Percentiles rank a stretch among this genome's conserved stretches.
Conservation (phyloP, 2,888 invertebrate genomes). For the Nymphalis c-album region DNA sequence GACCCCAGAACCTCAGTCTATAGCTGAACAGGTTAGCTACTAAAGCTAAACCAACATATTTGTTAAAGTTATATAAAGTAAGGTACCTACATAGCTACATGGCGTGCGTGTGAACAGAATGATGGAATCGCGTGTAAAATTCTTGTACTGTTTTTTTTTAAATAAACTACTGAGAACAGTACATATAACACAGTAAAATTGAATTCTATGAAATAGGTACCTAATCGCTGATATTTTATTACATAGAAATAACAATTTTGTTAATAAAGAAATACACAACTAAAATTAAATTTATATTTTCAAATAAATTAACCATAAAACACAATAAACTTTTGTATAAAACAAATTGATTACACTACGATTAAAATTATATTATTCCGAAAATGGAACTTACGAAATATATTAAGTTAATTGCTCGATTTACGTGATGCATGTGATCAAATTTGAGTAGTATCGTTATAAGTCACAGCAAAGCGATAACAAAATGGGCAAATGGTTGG, state of each 20-base stretch:
- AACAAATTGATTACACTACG: no score
- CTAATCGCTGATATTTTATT: no score
- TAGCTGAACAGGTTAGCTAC: no score
- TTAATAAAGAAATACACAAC: no score
- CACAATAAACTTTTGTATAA: no score
- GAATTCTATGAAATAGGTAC: not conserved
- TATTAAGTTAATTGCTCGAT: not conserved
- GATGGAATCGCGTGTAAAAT: conserved; percentile 20
- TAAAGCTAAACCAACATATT: not conserved
- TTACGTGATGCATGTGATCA: conserved; percentile 9
- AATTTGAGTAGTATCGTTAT: conserved; percentile 23
- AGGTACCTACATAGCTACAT: not conserved
- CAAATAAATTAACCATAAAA: no score
- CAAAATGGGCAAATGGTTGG: conserved; percentile 43
- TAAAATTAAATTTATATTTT: no score
- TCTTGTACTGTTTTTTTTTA: conserved; percentile 16
- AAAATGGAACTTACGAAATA: not conserved
- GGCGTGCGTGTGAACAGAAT: conserved; percentile 19
- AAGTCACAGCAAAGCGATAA: conserved; percentile 40
- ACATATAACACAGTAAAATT: not conserved
- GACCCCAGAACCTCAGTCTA: no score
- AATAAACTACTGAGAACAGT: not conserved
- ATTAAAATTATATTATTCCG: not conserved
- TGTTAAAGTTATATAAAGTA: not conserved
- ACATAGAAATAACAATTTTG: no score